Evolutionary conservation across 1,140 invertebrate species (phyloP), one percentile per base, ranked within the genome.

Genomic region (Drosophila sechellia): DNA sequence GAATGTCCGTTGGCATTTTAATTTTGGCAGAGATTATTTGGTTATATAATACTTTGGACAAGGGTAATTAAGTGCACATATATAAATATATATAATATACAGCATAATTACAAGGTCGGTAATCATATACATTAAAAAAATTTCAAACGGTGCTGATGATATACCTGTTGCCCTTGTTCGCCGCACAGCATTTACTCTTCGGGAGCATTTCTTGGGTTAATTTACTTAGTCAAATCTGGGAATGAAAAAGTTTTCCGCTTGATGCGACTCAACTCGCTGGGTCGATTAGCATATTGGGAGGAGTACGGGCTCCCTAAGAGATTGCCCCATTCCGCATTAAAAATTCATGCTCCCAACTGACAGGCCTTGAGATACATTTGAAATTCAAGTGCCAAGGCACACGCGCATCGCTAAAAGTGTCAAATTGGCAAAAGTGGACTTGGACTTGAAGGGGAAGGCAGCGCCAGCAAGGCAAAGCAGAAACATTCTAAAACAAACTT

Each of bases 291-390:
- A 70, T 70, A 70, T 57, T 56, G 66, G 34, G n/a, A 48, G 25
- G 43, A 15, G 35, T 15, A 12, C 17, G 35, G 22, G 39, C 27
- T 27, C 27, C 66, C 71, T 75, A 76, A 76, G 59, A 65, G 79
- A 85, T 75, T 83, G 79, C 75, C 84, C 71, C 58, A 68, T 75
- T 77, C 50, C 34, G 43, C 57, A 89, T 87, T 87, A 87, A 89
- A 87, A 87, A 87, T 87, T 87, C 83, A 87, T 89, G 78, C 66
- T 69, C 76, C 72, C 75, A 76, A 73, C 84, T 87, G 84, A 79
- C 83, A 79, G 73, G 76, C 64, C 66, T 69, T 70, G 57, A 66
- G 65, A 77, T 59, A 74, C 75, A 87, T 86, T 86, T 87, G 83
- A 87, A 89, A 83, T 89, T 87, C 69, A 87, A 87, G 79, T 83